Evolutionary conservation across 2,888 invertebrate species (phyloP).

Genomic region (Leucophenga maculata): DNA sequence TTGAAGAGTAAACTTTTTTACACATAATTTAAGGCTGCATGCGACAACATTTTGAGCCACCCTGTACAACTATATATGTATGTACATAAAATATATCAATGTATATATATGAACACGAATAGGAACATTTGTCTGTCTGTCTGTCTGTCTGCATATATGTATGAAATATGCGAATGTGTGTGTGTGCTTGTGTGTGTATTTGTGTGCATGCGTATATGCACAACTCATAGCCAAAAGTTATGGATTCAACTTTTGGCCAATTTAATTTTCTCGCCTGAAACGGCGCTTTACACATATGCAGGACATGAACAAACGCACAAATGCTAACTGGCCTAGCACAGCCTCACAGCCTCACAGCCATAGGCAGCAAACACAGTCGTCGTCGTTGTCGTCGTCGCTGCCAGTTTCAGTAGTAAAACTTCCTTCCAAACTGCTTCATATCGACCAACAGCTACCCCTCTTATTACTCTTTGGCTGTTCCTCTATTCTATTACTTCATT

Average conservation of each 20-base stretch:
- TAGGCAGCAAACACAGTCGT: no score
- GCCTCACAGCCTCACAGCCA: background rate
- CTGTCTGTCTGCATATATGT: slow-evolving; percentile 19
- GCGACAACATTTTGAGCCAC: background rate
- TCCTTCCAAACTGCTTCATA: no score
- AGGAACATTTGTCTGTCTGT: slow-evolving; percentile 21
- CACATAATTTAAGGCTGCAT: no score
- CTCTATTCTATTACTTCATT: background rate
- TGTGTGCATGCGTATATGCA: slow-evolving; percentile 31
- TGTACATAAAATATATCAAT: slow-evolving; percentile 20
- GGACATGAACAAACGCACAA: slow-evolving; percentile 25
- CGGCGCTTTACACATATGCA: slow-evolving; percentile 52
- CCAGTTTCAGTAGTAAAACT: no score
- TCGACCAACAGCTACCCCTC: no score
- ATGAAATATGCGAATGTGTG: slow-evolving; percentile 11
- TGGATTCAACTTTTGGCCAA: slow-evolving; percentile 69
- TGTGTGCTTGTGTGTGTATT: slow-evolving; percentile 8
- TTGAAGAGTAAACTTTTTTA: no score
- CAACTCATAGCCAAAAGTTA: slow-evolving; percentile 59
- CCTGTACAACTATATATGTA: slow-evolving; percentile 33
- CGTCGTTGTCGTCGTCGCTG: no score
- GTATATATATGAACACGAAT: slow-evolving; percentile 10
- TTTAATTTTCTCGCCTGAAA: slow-evolving; percentile 70
- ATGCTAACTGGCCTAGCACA: background rate
- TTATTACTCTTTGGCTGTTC: background rate